Evolutionary conservation across 92 coral and sea anemone species (phyloP).

Genomic region (Porites cylindrica): DNA sequence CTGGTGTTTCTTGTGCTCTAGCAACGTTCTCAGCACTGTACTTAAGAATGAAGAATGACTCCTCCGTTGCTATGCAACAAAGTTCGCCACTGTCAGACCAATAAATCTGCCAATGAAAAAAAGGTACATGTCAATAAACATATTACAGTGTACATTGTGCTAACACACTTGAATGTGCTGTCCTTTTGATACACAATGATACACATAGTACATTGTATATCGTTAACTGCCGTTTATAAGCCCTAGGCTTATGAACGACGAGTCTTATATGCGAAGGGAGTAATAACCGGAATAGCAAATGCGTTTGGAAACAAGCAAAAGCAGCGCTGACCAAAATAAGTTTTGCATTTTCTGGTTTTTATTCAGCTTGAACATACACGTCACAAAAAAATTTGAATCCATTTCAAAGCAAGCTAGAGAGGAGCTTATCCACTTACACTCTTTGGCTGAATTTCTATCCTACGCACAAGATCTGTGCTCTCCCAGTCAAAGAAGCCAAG

Average conservation of each 20-base stretch:
- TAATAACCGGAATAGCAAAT: no score
- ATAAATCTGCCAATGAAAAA: constrained; percentile 64
- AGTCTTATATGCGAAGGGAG: no score
- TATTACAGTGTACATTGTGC: no score
- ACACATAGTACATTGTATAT: no score
- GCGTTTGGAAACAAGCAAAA: no score
- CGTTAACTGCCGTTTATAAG: no score
- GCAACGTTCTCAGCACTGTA: constrained; percentile 88
- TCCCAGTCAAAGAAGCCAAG: constrained; percentile 98
- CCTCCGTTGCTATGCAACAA: constrained; percentile 96
- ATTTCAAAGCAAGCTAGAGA: no score
- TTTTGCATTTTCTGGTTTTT: no score
- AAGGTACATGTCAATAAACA: neutral
- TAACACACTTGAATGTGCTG: no score
- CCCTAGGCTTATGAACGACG: no score
- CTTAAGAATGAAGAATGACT: constrained; percentile 88
- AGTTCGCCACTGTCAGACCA: constrained; percentile 99
- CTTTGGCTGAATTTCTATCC: constrained; percentile 94
- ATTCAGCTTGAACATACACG: no score
- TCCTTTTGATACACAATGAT: neutral
- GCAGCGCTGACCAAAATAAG: no score
- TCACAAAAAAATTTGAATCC: neutral
- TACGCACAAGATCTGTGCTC: constrained; percentile 82
- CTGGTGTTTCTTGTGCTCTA: constrained; percentile 85
- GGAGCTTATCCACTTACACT: constrained; percentile 63